A percentile compares a stretch with the other conserved stretches of the same genome.
Evolutionary conservation across 35 echinoderm and acorn worm species (phyloP).

Genomic region (Nesometra sesokonis): DNA sequence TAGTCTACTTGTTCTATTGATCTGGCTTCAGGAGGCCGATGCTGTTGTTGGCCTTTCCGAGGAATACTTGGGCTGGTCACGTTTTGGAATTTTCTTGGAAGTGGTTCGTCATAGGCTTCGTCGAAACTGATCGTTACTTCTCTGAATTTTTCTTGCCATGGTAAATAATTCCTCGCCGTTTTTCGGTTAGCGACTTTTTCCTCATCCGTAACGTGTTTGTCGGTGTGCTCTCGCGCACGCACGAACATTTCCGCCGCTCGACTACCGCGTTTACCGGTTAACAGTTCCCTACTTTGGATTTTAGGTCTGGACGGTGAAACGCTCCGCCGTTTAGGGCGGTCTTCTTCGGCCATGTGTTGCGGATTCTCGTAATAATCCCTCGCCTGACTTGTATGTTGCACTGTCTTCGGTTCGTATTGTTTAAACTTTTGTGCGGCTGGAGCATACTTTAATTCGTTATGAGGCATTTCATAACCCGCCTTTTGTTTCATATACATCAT

Average conservation of each 20-base stretch:
- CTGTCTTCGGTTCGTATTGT: neutral
- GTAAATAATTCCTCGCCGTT: neutral
- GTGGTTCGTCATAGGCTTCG: neutral
- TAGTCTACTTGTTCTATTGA: neutral
- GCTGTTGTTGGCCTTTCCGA: neutral
- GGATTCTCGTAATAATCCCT: neutral
- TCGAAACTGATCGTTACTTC: neutral
- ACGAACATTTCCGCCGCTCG: slow-evolving; percentile 10
- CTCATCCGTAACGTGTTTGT: neutral
- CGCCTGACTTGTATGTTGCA: neutral
- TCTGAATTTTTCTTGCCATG: neutral
- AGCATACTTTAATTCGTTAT: neutral
- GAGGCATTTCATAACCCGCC: neutral
- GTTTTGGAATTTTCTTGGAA: neutral
- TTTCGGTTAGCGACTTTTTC: neutral
- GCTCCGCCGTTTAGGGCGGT: neutral
- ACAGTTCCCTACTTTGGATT: neutral
- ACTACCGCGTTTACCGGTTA: neutral
- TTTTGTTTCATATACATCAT: neutral
- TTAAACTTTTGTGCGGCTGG: neutral
- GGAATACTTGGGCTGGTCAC: neutral
- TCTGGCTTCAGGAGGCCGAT: neutral
- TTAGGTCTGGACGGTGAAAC: neutral
- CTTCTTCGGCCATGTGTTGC: neutral
- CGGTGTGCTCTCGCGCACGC: neutral